Conservation (phyloP, 1,140 invertebrate species). For the Hormaphis cornu region DNA sequence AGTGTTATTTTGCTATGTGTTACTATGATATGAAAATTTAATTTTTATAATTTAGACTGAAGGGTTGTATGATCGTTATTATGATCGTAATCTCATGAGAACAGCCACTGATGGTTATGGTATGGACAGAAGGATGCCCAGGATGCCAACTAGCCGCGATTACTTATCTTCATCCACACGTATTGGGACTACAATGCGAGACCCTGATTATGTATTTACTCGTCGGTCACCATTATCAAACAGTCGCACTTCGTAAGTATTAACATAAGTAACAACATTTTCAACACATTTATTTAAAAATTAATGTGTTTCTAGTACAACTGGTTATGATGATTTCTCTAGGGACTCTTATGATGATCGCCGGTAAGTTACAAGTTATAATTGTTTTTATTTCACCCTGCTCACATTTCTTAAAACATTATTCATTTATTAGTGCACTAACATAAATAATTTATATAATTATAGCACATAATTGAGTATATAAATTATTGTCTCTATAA, state of each 20-base stretch:
- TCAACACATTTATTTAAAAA: background rate
- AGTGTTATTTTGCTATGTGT: background rate
- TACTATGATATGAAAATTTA: background rate
- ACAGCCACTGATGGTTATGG: slow-evolving; percentile 25
- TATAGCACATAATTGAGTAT: no score
- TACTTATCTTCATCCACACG: slow-evolving; percentile 24
- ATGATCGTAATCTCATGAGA: slow-evolving; percentile 11
- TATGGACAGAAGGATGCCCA: slow-evolving; percentile 20
- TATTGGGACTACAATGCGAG: slow-evolving; percentile 23
- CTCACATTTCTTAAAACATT: background rate
- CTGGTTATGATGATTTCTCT: slow-evolving; percentile 61
- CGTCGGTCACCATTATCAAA: slow-evolving; percentile 20
- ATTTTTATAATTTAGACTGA: slow-evolving; percentile 22
- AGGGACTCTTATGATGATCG: slow-evolving; percentile 73
- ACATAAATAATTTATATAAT: no score
- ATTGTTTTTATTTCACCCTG: background rate
- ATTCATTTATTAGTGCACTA: background rate
- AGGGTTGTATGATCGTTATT: slow-evolving; percentile 18
- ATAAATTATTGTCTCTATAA: no score
- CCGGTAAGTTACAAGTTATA: slow-evolving; percentile 54
- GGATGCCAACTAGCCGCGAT: slow-evolving; percentile 21
- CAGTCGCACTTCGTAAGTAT: slow-evolving; percentile 21
- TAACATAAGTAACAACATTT: background rate
- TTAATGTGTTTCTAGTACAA: background rate
- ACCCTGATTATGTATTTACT: slow-evolving; percentile 22